Conservation (phyloP, 2,888 invertebrate species). For the Bombylius discolor region DNA sequence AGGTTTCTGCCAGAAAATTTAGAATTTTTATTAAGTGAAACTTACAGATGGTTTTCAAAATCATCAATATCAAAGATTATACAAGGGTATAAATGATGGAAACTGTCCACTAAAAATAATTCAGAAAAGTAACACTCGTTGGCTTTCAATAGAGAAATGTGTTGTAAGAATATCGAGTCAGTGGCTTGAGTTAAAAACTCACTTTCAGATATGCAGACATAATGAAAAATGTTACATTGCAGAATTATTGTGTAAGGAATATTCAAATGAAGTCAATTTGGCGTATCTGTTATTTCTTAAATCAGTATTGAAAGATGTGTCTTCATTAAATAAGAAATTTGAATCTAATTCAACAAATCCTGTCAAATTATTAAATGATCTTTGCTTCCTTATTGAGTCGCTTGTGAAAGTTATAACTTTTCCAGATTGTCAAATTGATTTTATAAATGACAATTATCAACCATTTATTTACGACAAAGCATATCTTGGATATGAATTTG, state of each 20-base stretch:
- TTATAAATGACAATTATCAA: not conserved
- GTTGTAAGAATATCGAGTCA: not conserved
- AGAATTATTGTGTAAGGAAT: not conserved
- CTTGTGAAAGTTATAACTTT: too few species aligned
- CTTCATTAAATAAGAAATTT: constrained; percentile 17
- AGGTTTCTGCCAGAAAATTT: not conserved
- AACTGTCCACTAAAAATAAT: constrained; percentile 17
- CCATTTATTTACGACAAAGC: not conserved
- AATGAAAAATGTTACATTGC: not conserved
- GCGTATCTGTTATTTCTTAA: constrained; percentile 10
- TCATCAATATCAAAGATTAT: constrained; percentile 14
- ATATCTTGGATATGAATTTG: not conserved
- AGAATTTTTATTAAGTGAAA: constrained; percentile 13
- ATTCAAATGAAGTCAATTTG: not conserved
- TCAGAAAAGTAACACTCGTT: constrained; percentile 15
- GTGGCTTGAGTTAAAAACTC: not conserved
- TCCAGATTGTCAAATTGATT: not conserved
- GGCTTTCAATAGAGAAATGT: constrained; percentile 18
- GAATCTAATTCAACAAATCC: constrained; percentile 15
- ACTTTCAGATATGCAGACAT: not conserved
- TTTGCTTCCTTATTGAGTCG: not conserved
- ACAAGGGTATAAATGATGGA: constrained; percentile 16
- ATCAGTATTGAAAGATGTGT: constrained; percentile 16
- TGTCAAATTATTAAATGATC: constrained; percentile 11
- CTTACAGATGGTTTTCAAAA: constrained; percentile 1